Percentiles rank a stretch among this genome's conserved stretches.
Conservation (phyloP, 2,888 invertebrate species). For the Drosophila mercatorum region DNA sequence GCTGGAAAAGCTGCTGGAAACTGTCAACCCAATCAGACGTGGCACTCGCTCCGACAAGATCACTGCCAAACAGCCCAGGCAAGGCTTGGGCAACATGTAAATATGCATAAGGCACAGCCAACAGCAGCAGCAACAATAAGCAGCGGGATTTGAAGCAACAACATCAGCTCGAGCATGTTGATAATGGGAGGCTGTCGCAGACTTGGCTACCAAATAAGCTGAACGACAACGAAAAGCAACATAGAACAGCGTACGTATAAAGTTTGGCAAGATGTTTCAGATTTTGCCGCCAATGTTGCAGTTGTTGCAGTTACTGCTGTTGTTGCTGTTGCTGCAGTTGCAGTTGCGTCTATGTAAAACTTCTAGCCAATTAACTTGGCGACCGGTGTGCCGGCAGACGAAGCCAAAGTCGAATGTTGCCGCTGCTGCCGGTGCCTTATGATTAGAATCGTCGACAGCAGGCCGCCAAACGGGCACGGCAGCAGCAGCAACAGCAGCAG, state of each 20-base stretch:
- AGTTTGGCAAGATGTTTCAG: conserved; percentile 50
- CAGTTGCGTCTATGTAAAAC: conserved; percentile 71
- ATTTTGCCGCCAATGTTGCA: conserved; percentile 66
- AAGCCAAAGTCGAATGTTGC: conserved; percentile 29
- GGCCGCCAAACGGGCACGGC: conserved; percentile 68
- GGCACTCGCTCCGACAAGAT: conserved; percentile 71
- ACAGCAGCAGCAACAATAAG: conserved; percentile 36
- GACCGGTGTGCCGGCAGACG: conserved; percentile 40
- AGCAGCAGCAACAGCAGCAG: conserved; percentile 12
- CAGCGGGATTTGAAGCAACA: conserved; percentile 61
- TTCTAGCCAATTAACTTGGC: conserved; percentile 76
- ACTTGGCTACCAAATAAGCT: conserved; percentile 66
- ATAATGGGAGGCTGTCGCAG: conserved; percentile 51
- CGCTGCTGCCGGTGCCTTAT: conserved; percentile 67
- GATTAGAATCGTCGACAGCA: conserved; percentile 77
- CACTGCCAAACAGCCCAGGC: conserved; percentile 60
- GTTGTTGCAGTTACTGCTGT: conserved; percentile 17
- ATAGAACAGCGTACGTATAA: conserved; percentile 31
- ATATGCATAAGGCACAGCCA: conserved; percentile 65
- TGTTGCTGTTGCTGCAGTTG: conserved; percentile 29
- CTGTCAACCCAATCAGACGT: conserved; percentile 76
- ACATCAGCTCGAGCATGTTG: conserved; percentile 54
- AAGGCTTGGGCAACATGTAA: conserved; percentile 54
- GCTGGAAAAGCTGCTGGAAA: conserved; percentile 65
- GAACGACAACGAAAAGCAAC: conserved; percentile 37